Evolutionary conservation across 2,113 vertebrate species (phyloP), one percentile per base, ranked within the genome.

Genomic region (Vidua macroura): DNA sequence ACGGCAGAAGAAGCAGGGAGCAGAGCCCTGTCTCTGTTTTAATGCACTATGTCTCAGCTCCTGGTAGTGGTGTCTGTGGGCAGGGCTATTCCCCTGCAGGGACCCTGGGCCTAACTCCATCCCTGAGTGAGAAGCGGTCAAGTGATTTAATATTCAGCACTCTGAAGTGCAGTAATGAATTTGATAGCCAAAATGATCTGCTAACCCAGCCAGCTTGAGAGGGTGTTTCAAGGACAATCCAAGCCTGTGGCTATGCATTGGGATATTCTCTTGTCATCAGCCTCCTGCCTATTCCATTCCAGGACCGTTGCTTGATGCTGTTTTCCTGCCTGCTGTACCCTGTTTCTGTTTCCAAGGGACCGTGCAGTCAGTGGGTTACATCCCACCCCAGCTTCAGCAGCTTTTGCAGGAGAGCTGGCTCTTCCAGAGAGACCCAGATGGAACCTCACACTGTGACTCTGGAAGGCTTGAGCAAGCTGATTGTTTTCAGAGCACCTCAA

Each of bases 311-410:
- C n/a, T 83, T 1, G 3, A 33, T 78, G 79, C 51, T 62, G 18
- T 80, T 93, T 72, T 67, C n/a, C 7, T 46, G 75, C 63, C 8
- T 85, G n/a, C 37, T 89, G 13, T 79, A 10, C 41, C 15, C 33
- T 73, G 6, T 62, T 59, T 90, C 19, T 0, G 0, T 87, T 60
- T 89, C 63, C 27, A 73, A 46, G 64, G 77, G 51, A 62, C 51
- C 0, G 0, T 69, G n/a, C 58, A 53, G 49, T 55, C 0, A 0
- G 27, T 67, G 56, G 72, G 69, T 78, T 74, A 48, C 56, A 41
- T 75, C 74, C 60, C n/a, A 44, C 21, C 21, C 33, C 0, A 2
- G 39, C 52, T 88, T 77, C 5, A 2, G 41, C 72, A 80, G n/a
- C 63, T 31, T 91, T 53, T 78, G 37, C 49, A n/a, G 53, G 33